Evolutionary conservation across 1,140 invertebrate genomes (phyloP).

Genomic region (Catajapyx aquilonaris): DNA sequence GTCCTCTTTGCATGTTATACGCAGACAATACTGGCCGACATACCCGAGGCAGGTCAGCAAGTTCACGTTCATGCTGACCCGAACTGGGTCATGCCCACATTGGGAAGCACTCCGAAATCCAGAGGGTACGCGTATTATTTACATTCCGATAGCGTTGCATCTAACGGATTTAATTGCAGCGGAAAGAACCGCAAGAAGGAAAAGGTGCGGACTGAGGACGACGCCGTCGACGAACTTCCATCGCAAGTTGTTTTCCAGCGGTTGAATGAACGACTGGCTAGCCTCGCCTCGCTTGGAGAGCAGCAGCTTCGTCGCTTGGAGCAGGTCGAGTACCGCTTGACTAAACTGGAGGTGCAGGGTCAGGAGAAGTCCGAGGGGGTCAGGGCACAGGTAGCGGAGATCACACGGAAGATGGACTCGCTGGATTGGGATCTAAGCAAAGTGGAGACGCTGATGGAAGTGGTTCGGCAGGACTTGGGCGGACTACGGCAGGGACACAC

Average conservation of each 20-base stretch:
- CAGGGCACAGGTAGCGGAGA: conserved; percentile 11
- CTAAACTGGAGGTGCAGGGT: conserved; percentile 16
- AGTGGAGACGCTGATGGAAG: conserved; percentile 15
- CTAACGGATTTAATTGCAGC: too few relatives aligned
- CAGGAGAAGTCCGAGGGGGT: conserved; percentile 16
- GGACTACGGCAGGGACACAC: conserved; percentile 11
- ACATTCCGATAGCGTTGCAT: too few relatives aligned
- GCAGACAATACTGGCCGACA: too few relatives aligned
- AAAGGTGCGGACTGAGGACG: too few relatives aligned
- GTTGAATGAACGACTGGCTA: conserved; percentile 21
- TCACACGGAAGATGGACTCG: conserved; percentile 13
- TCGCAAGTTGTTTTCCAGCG: conserved; percentile 10
- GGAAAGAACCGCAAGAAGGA: too few relatives aligned
- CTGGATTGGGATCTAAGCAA: conserved; percentile 15
- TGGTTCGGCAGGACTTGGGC: conserved; percentile 13
- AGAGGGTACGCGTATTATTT: too few relatives aligned
- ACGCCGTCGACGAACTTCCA: too few relatives aligned
- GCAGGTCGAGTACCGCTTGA: conserved; percentile 23
- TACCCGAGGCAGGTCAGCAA: too few relatives aligned
- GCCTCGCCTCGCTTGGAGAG: conserved; percentile 20
- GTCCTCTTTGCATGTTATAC: too few relatives aligned
- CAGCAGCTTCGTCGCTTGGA: conserved; percentile 22
- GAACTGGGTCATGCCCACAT: too few relatives aligned
- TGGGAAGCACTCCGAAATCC: too few relatives aligned
- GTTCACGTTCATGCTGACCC: too few relatives aligned